phyloP scores from a whole-genome alignment of 2,113 vertebrate species.

The Calidris pygmaea region DNA sequence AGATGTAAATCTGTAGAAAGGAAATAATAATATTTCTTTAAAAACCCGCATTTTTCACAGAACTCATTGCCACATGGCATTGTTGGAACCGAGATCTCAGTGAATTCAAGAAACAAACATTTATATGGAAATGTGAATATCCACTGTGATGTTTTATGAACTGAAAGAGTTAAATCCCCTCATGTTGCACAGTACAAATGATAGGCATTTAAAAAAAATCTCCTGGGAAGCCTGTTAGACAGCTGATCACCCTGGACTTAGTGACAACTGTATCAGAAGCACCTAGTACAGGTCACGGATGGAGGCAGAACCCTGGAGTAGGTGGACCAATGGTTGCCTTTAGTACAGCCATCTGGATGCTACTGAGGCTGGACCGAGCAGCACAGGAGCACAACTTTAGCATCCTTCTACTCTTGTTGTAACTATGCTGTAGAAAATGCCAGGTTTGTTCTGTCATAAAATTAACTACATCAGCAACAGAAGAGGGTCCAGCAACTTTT shows the following conservation, averaged over 20 bases:
- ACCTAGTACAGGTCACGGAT: rapidly evolving
- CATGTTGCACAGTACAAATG: not conserved
- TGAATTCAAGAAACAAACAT: not conserved
- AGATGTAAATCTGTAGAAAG: not conserved
- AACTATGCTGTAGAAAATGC: not conserved
- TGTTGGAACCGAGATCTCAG: not conserved
- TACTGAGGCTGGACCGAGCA: not conserved
- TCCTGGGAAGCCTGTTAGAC: not conserved
- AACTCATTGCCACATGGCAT: not conserved
- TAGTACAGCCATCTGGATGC: not conserved
- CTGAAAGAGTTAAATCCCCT: not conserved
- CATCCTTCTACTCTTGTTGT: not conserved
- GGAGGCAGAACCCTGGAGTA: not conserved
- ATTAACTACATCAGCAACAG: not conserved
- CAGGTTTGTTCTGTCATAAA: not conserved
- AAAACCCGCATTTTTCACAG: not conserved
- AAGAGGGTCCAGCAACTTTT: not conserved
- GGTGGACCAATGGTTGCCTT: not conserved
- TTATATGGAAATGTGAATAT: not conserved
- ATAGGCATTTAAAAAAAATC: not conserved
- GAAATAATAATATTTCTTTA: not conserved
- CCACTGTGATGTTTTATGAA: not conserved
- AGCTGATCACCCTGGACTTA: not conserved
- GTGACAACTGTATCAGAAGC: not conserved
- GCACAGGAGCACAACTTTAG: not conserved